Evolutionary conservation across 2,113 vertebrate genomes (phyloP).

Genomic region (Charadrius vociferus): DNA sequence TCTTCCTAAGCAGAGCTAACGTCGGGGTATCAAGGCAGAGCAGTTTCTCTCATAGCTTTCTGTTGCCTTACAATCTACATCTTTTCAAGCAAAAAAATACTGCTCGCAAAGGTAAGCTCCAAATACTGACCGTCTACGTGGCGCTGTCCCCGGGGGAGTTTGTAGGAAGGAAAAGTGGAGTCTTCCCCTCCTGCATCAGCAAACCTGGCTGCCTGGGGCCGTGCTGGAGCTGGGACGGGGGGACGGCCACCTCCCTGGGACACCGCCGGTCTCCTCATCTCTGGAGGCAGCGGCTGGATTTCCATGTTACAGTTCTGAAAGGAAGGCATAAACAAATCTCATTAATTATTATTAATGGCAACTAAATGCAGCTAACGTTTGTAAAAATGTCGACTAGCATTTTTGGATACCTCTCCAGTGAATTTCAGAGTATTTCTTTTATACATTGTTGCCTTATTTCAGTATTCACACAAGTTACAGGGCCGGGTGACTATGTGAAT

Average conservation of each 20-base stretch:
- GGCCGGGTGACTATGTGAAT: neutral
- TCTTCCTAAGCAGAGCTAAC: neutral
- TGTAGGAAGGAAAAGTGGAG: neutral
- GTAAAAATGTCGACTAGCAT: neutral
- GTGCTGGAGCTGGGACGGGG: neutral
- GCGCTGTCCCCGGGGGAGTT: no score
- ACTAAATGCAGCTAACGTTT: neutral
- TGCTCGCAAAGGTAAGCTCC: neutral
- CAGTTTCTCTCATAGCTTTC: neutral
- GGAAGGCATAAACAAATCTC: neutral
- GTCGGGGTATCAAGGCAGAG: neutral
- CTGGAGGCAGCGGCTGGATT: neutral
- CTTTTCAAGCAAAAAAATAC: neutral
- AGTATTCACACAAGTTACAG: neutral
- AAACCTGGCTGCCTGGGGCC: accelerated
- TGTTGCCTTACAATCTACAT: neutral
- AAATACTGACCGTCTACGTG: no score
- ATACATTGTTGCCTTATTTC: neutral
- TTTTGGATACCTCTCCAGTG: neutral
- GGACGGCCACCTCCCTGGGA: neutral
- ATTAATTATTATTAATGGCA: neutral
- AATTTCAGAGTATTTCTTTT: neutral
- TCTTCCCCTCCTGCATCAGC: neutral
- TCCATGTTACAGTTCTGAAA: neutral
- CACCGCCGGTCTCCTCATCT: accelerated